Evolutionary conservation across 2,797 vertebrate genomes (phyloP), one percentile per base, ranked within the genome.

Genomic region (Sebastolobus alascanus): DNA sequence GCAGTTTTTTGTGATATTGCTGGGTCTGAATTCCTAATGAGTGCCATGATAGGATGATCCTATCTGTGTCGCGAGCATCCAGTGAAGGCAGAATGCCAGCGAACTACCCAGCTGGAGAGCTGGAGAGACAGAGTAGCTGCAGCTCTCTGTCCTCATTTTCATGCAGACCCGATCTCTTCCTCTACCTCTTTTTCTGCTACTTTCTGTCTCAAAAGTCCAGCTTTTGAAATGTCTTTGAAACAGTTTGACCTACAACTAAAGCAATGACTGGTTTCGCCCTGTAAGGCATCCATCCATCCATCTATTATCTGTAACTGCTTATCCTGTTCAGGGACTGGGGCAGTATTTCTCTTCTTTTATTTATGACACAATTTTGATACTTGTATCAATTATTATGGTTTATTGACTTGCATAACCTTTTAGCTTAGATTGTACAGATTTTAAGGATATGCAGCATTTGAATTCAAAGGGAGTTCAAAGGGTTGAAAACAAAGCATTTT

Each of bases 1-100:
- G 65, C 56, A 43, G 10, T 77, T 82, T 82, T 89, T 85, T 77
- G 56, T 79, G 65, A 81, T 82, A 69, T 35, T 74, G 86, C 83
- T 77, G 29, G 83, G 76, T 84, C 68, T 82, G 75, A 84, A 85
- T 86, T 84, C 69, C 75, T 87, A 90, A 90, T 88, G 81, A 90
- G 43, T 20, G 58, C 50, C 40, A 73, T 77, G 75, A 88, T 87
- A 75, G 52, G 80, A 71, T 82, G 84, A 90, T 84, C 35, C 4
- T 87, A 84, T 90, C 90, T 77, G 29, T 56, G 75, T 84, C 27
- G 37, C 12, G 0, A 73, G 59, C 66, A 84, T 74, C 67, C 66
- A 60, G 43, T 71, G 56, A 16, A 75, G 82, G 68, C 87, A 86
- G 73, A 68, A 75, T 73, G 68, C 75, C 68, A 79, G 75, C 2